Evolutionary conservation across 1,140 invertebrate genomes (phyloP).

Genomic region (Meloidogyne chitwoodi): DNA sequence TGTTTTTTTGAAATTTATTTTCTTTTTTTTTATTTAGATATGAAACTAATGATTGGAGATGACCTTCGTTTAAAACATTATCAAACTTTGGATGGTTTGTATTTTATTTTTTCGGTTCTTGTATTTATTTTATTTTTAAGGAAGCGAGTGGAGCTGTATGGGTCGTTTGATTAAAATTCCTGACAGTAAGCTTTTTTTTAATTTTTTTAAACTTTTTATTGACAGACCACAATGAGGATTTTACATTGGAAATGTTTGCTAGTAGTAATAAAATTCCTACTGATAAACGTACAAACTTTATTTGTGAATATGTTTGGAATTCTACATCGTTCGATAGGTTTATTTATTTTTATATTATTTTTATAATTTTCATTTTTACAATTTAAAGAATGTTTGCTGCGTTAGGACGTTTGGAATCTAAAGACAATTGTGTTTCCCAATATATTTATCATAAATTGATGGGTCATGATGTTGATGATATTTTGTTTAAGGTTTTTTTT

Average conservation of each 20-base stretch:
- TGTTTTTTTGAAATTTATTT: not conserved
- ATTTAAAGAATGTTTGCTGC: constrained; percentile 83
- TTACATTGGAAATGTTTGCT: constrained; percentile 85
- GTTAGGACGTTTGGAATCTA: constrained; percentile 87
- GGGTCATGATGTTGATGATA: constrained; percentile 94
- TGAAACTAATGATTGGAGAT: constrained; percentile 99
- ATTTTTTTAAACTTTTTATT: constrained; percentile 11
- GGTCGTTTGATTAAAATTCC: constrained; percentile 96
- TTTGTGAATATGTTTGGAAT: constrained; percentile 99
- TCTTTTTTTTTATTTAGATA: constrained; percentile 22
- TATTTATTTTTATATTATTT: not conserved
- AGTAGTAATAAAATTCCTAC: constrained; percentile 50
- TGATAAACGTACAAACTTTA: constrained; percentile 73
- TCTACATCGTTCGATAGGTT: constrained; percentile 94
- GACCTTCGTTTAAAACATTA: constrained; percentile 87
- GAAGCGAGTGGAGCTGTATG: constrained; percentile 78
- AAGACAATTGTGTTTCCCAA: constrained; percentile 88
- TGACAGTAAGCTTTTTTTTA: constrained; percentile 70
- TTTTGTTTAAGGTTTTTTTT: constrained; percentile 65
- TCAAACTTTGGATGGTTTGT: constrained; percentile 52
- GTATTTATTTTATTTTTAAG: not conserved
- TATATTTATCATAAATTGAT: constrained; percentile 94
- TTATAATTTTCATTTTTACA: not conserved
- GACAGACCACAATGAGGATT: constrained; percentile 87
- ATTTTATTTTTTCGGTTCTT: too few species aligned